These are phyloP conservation scores for Spisula solida DNA, from an alignment of 2,888 invertebrate species.

Conservation along the genomic window DNA sequence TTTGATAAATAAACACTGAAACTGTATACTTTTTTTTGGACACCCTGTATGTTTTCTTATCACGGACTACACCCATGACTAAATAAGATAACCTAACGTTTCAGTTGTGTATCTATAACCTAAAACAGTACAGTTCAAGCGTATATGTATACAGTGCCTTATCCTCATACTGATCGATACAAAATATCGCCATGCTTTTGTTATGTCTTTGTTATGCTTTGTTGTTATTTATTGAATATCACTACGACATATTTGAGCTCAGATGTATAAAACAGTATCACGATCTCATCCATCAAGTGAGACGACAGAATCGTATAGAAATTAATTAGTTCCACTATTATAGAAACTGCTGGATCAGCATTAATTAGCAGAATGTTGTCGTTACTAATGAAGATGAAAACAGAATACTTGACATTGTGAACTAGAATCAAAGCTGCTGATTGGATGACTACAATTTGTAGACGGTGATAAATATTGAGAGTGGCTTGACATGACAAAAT, in stretches of 20 bases:
- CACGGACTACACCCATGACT: too few relatives aligned
- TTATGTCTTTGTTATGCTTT: neutral
- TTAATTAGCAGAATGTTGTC: neutral
- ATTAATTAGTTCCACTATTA: constrained; percentile 15
- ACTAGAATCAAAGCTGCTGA: neutral
- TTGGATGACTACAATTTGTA: neutral
- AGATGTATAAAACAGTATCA: neutral
- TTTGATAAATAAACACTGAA: too few relatives aligned
- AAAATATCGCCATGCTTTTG: neutral
- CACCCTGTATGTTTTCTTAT: too few relatives aligned
- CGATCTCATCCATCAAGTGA: neutral
- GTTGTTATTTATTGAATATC: neutral
- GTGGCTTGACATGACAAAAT: too few relatives aligned
- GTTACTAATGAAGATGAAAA: neutral
- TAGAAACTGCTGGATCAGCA: neutral
- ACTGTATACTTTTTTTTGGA: too few relatives aligned
- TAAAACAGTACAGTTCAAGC: too few relatives aligned
- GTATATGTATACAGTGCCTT: neutral
- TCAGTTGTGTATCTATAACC: too few relatives aligned
- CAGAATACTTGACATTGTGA: neutral
- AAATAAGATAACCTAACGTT: too few relatives aligned
- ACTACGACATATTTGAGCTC: neutral
- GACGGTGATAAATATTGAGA: too few relatives aligned
- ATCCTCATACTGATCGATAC: neutral
- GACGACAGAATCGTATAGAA: neutral